phyloP scores from a whole-genome alignment of 2,888 invertebrate genomes.

The Polia nebulosa region DNA sequence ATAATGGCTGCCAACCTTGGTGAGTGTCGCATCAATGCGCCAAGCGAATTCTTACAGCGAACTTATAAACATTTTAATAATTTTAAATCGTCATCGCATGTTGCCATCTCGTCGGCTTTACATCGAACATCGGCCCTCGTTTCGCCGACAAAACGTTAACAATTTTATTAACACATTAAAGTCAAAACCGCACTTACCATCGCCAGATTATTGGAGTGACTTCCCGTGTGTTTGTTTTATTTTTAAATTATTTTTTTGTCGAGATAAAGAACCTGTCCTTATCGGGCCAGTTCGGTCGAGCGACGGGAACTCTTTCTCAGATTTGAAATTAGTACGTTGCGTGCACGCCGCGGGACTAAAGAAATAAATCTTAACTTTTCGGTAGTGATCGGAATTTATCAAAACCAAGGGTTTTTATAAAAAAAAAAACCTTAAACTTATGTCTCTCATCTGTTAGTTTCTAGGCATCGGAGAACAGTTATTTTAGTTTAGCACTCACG shows the following conservation, averaged over 20 bases:
- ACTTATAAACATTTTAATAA: slow-evolving; percentile 62
- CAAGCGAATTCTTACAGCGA: slow-evolving; percentile 66
- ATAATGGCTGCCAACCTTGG: slow-evolving; percentile 96
- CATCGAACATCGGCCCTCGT: slow-evolving; percentile 76
- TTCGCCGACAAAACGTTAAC: slow-evolving; percentile 88
- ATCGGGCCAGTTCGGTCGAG: slow-evolving; percentile 80
- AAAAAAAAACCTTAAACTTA: neutral
- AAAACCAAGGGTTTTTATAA: neutral
- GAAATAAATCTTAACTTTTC: slow-evolving; percentile 65
- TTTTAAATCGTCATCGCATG: slow-evolving; percentile 61
- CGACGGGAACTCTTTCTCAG: slow-evolving; percentile 80
- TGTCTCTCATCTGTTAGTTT: neutral
- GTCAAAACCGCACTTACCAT: slow-evolving; percentile 89
- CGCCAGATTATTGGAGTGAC: slow-evolving; percentile 88
- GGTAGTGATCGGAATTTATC: slow-evolving; percentile 16
- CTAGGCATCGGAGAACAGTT: neutral
- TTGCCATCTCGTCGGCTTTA: slow-evolving; percentile 74
- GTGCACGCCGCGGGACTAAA: slow-evolving; percentile 66
- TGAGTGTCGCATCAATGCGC: slow-evolving; percentile 85
- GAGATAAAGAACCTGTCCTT: slow-evolving; percentile 88
- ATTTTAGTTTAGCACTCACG: neutral
- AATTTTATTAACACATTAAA: slow-evolving; percentile 91
- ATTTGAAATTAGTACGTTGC: slow-evolving; percentile 81
- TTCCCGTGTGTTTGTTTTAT: slow-evolving; percentile 85
- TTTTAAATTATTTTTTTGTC: slow-evolving; percentile 77